Base-by-base conservation (phyloP, 2,888 invertebrate genomes). In the Eurois occulta region DNA sequence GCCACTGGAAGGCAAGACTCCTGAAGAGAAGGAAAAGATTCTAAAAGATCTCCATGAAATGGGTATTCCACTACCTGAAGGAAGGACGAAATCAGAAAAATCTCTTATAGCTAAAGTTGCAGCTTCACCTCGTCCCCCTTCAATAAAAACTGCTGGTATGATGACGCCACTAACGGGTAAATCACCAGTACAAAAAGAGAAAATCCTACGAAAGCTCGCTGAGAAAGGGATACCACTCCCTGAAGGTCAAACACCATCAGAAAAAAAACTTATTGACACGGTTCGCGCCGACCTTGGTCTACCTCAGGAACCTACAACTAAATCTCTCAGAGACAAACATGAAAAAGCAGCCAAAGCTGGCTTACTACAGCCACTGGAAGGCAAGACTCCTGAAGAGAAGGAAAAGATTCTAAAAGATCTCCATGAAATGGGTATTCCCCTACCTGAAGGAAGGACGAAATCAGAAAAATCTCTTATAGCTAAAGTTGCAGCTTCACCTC, bases 11-110 rank as follows among this genome's bases (percentile, higher is more conserved):
- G 87, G 87, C 3, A 90, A 90, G 68, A 70, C 87, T 1, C 78
- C 86, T 1, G 80, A 71, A 68, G 80, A 90, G 48, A 90, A 91
- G 72, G 87, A 87, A 80, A 84, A 75, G 8, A 84, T 87, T 38
- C 68, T 92, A 28, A 83, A 69, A 69, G 84, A 1, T 46, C 43
- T 46, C 16, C 43, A 43, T 43, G 71, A 74, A 13, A 35, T 74
- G 13, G 74, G 74, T 13, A 74, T 74, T 18, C 74, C 74, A 1
- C 1, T 74, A 70, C 55, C 71, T 10, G 74, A 70, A 74, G 74
- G 74, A 16, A n/a, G 74, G 32, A 91, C 90, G 1, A 48, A 89
- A 8, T 92, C 92, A 60, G 87, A 90, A 58, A 90, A 89, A 80
- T 79, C 83, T 21, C 65, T 83, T 2, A 76, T 89, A 38, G 66